Conservation (phyloP, 2,797 vertebrate genomes). For the Pangasius mekongensis region DNA sequence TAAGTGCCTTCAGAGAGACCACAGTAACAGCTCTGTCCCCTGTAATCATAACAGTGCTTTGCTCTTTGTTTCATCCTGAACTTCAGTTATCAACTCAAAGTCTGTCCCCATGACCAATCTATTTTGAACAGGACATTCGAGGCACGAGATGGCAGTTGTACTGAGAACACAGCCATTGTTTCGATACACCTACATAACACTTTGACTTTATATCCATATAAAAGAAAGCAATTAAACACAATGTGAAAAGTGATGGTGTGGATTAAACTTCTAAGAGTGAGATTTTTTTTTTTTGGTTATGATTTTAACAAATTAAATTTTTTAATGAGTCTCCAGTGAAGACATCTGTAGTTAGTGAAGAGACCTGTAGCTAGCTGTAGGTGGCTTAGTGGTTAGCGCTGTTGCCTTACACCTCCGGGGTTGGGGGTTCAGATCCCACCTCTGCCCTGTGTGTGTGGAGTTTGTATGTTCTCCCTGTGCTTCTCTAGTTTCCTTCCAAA, state of each 20-base stretch:
- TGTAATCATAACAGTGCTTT: constrained; percentile 32
- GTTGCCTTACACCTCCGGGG: too few relatives aligned
- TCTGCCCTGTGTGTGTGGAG: too few relatives aligned
- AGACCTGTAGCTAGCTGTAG: too few relatives aligned
- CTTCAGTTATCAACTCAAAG: constrained; percentile 17
- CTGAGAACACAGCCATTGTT: neutral
- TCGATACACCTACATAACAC: neutral
- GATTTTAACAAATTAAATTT: neutral
- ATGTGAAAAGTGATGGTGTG: neutral
- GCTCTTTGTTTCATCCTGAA: constrained; percentile 28
- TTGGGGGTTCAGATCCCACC: too few relatives aligned
- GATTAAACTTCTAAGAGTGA: neutral
- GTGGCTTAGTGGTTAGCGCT: too few relatives aligned
- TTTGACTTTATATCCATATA: neutral
- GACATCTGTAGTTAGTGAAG: too few relatives aligned
- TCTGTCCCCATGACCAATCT: constrained; percentile 19
- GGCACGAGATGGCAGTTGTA: constrained; percentile 1
- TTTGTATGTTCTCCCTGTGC: too few relatives aligned
- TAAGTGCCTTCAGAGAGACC: constrained; percentile 38
- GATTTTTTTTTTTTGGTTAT: neutral
- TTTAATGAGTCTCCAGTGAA: too few relatives aligned
- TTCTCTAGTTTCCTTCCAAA: too few relatives aligned
- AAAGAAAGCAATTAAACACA: neutral
- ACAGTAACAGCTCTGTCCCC: constrained; percentile 17
- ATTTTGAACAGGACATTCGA: neutral